Conservation (phyloP, 2,113 vertebrate genomes). For the Noctilio leporinus region DNA sequence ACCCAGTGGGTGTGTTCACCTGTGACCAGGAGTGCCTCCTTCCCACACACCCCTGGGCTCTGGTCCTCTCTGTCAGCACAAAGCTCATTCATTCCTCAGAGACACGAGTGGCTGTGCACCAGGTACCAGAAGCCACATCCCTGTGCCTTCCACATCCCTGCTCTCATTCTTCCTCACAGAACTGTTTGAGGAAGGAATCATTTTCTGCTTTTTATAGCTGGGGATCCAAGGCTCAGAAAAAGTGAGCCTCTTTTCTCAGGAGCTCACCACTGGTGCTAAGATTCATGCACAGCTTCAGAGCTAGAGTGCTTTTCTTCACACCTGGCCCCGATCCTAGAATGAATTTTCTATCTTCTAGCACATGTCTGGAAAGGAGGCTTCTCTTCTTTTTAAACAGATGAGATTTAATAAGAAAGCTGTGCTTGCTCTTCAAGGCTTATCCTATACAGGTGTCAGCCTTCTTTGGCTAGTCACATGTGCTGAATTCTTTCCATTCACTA, state of each 20-base stretch:
- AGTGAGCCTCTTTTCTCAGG: not conserved
- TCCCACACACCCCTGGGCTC: not conserved
- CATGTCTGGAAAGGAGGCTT: not conserved
- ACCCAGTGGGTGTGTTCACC: fast-evolving
- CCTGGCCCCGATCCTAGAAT: fast-evolving
- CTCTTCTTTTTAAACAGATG: not conserved
- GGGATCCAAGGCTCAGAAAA: not conserved
- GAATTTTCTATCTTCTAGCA: not conserved
- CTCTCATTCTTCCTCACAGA: not conserved
- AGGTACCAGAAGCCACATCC: slow-evolving; percentile 6
- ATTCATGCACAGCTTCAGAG: not conserved
- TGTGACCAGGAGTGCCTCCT: not conserved
- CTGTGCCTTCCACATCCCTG: not conserved
- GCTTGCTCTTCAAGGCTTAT: not conserved
- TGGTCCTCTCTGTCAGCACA: not conserved
- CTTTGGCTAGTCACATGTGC: not conserved
- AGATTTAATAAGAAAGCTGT: not conserved
- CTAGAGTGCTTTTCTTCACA: not conserved
- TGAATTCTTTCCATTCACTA: not conserved
- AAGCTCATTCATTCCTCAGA: not conserved
- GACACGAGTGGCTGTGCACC: not conserved
- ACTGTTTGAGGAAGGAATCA: not conserved
- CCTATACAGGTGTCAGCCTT: not conserved
- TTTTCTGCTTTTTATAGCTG: not conserved
- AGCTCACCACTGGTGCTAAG: not conserved